These are phyloP conservation scores for Cryptophagus acutangulus DNA, from an alignment of 2,888 invertebrate species.

Conservation along the genomic window DNA sequence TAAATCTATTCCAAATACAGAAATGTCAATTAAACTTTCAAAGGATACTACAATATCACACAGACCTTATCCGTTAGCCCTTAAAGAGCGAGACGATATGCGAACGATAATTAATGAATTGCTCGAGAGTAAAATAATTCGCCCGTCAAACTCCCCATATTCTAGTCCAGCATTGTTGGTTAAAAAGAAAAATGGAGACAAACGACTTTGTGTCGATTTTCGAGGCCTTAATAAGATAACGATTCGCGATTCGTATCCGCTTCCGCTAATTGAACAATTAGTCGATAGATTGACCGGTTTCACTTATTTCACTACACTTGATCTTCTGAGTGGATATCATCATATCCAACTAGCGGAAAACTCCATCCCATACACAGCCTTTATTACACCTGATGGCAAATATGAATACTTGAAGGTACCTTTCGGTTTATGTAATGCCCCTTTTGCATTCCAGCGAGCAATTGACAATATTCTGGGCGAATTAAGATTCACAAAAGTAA, in stretches of 20 bases:
- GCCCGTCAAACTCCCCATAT: conserved; percentile 30
- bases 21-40: no score
- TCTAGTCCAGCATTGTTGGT: conserved; percentile 23
- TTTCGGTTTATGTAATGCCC: conserved; percentile 38
- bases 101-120: conserved; percentile 23
- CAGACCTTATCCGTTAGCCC: conserved; percentile 28
- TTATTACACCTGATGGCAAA: conserved; percentile 33
- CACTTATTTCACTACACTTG: no score
- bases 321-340: conserved; percentile 35
- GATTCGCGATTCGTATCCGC: no score
- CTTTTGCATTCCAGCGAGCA: conserved; percentile 35
- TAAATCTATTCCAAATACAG: no score
- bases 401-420: conserved; percentile 35
- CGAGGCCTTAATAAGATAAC: no score
- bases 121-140: no score
- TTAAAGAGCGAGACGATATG: conserved; percentile 21
- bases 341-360: conserved; percentile 32
- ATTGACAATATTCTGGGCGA: no score
- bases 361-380: conserved; percentile 31
- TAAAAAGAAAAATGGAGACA: conserved; percentile 29
- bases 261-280: no score
- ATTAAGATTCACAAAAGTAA: no score
- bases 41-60: no score
- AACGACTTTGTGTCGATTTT: no score
- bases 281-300: no score